phyloP scores from a whole-genome alignment of 2,888 invertebrate genomes.

The Pogonocherus hispidulus region DNA sequence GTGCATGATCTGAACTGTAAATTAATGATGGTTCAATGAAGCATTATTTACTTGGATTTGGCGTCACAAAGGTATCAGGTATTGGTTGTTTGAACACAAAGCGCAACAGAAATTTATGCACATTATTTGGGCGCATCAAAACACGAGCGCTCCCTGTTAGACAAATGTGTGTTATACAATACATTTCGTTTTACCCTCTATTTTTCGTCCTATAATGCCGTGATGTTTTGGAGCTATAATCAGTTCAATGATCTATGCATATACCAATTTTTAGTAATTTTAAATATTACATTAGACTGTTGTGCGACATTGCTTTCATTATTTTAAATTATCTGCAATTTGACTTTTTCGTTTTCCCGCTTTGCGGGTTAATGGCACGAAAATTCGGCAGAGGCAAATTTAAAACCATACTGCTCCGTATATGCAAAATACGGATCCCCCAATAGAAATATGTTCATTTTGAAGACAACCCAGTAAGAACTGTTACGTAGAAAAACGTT shows the following conservation, averaged over 20 bases:
- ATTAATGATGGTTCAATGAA: conserved; percentile 11
- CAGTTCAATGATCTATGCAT: conserved; percentile 55
- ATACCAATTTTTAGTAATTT: conserved; percentile 53
- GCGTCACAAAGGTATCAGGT: conserved; percentile 23
- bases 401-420: background rate
- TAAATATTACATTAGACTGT: conserved; percentile 47
- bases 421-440: no score
- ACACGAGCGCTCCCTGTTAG: conserved; percentile 29
- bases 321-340: conserved; percentile 40
- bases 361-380: conserved; percentile 19
- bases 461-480: no score
- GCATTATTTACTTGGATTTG: conserved; percentile 13
- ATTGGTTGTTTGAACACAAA: conserved; percentile 32
- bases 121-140: conserved; percentile 47
- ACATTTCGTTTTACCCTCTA: conserved; percentile 55
- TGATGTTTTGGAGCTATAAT: conserved; percentile 52
- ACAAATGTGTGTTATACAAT: conserved; percentile 50
- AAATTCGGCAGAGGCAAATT: conserved; percentile 17
- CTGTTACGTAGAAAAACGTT: no score
- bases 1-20: background rate
- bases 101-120: conserved; percentile 43
- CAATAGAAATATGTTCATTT: no score
- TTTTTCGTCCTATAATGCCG: conserved; percentile 39
- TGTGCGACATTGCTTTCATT: conserved; percentile 40
- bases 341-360: conserved; percentile 21